Base-by-base conservation (phyloP, 2,888 invertebrate species). In the Diaprepes abbreviatus region DNA sequence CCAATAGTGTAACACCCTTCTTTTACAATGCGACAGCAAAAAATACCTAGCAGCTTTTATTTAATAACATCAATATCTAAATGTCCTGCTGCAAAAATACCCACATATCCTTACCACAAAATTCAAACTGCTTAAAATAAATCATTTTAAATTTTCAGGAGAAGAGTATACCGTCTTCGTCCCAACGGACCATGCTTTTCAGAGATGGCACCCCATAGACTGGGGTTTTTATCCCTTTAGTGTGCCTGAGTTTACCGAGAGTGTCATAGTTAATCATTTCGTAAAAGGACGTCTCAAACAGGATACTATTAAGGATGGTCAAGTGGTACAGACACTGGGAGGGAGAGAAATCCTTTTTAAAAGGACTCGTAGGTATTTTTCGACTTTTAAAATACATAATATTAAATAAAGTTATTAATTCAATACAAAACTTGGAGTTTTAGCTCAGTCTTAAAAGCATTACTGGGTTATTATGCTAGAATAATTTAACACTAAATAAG, bases 221-320 rank as follows among this genome's bases (percentile, higher is more conserved):
- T 90, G 90, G 89, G 90, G 90, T 48, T 90, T 90, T 83, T 90
- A 90, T 81, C 90, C 90, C 3, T 90, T 90, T 79, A 88, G 89
- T 75, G 89, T 90, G 55, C 88, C 88, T 36, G 89, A 89, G 77
- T 89, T 89, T 79, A 89, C 89, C 10, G 89, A 89, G 78, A 87
- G 85, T 77, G 85, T 89, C 63, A 86, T 89, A 76, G 84, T 87
- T 73, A 89, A 89, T 81, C 89, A 89, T 78, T 89, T 89, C 79
- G 83, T 89, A 55, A 86, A 86, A 77, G 88, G 87, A 65, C 86
- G 87, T 74, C 80, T 89, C 62, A 86, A 87, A 72, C 87, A 89
- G 78, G 85, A 87, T 58, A 85, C 86, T 66, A 85, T 90, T 57
- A 86, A 85, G 77, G 86, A 88, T 75, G 87, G 87, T 74, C 86